Base-by-base conservation (phyloP, 2,797 vertebrate genomes). In the Halcyon leucocephala region DNA sequence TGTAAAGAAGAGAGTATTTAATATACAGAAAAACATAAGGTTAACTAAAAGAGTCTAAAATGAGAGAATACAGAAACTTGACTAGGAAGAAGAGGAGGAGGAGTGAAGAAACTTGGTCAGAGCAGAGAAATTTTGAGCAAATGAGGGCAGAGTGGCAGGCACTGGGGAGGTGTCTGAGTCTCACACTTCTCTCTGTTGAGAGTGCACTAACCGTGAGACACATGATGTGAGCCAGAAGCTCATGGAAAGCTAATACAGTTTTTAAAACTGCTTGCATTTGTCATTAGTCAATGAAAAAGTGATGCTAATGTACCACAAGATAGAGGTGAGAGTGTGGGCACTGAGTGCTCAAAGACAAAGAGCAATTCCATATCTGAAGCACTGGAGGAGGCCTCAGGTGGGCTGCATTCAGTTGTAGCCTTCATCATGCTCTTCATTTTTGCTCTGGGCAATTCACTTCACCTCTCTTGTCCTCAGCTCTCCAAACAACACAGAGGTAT, bases 221-320 rank as follows among this genome's bases (percentile, higher is more conserved):
- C 0, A 1, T 0, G 6, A 19, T 37, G 8, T 57, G 55, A 69
- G 26, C 29, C 65, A 51, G 60, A 39, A 87, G 48, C n/a, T 31
- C 41, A 25, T 35, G 39, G 67, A 82, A 61, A 18, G 25, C 4
- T 48, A 61, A 64, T 22, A 31, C 5, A 6, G 3, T 67, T 81
- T 37, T 3, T 26, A 84, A 85, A 76, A 72, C 52, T 66, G 35
- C 37, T 90, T 39, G 4, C 28, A 35, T 80, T 73, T 82, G 37
- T 46, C n/a, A n/a, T 61, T 84, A 37, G 24, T 70, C 49, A 62
- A 5, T 46, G 33, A 52, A 83, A 41, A 90, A n/a, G 10, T 18
- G 7, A 29, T 71, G 17, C 44, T 73, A 62, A 28, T 44, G 25
- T 29, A 74, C 28, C 10, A 9, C 19, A 57, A 60, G n/a, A 46